Evolutionary conservation across 2,113 vertebrate genomes (phyloP), one percentile per base, ranked within the genome.

Genomic region (Azemiops feae): DNA sequence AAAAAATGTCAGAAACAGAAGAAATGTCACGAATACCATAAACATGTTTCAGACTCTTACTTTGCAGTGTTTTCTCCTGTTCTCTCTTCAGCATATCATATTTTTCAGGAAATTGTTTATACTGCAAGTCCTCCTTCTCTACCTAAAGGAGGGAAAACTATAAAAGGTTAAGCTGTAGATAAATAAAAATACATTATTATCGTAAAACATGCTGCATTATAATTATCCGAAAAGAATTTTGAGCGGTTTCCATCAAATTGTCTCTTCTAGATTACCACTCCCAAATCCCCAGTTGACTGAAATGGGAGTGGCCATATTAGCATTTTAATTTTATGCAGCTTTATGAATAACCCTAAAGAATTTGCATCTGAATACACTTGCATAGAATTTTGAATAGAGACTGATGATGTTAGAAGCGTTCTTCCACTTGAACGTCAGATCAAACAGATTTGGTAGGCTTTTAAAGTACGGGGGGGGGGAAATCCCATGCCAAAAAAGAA

Each of bases 61-160:
- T 99, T 98, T 95, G 96, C 4, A 98, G 64, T 23, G 88, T 94
- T 87, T 94, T 97, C 0, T 92, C 94, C 14, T 98, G 97, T 88
- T 98, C 97, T 45, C 96, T 97, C 12, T 95, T 96, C 27, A 97
- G 95, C 39, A 74, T 86, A 52, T 96, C 93, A 39, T 96, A 95
- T 90, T 96, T 98, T 88, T 98, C 97, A 4, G 97, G 97, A 54
- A 98, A 96, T 25, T 96, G 94, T 92, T 92, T 97, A 69, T 98
- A 96, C 60, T 98, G 98, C 0, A 96, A 94, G 39, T 97, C 95
- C 8, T 97, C 97, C 1, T 97, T 97, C 94, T 97, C 98, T 93
- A 98, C 98, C 98, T 99, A 96, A 92, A 2, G 27, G 60, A 23
- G 69, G 94, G 10, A 9, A 39, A 50, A 39, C 5, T 27, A 58